phyloP scores from a whole-genome alignment of 2,888 invertebrate genomes.

The Rhopalosiphum nymphaeae region DNA sequence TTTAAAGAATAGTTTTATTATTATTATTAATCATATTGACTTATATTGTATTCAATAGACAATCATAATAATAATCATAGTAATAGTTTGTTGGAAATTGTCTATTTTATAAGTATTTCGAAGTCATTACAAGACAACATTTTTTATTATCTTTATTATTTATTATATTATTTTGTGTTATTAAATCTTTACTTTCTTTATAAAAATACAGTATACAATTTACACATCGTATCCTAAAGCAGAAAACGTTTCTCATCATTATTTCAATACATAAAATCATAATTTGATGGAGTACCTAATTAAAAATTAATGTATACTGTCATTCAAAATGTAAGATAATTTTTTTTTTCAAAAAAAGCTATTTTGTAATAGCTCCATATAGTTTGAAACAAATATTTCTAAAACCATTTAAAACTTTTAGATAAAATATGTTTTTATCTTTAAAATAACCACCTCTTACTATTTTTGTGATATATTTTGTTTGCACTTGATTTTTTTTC shows the following conservation, averaged over 20 bases:
- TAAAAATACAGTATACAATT: background rate
- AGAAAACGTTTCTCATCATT: background rate
- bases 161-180: background rate
- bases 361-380: background rate
- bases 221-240: background rate
- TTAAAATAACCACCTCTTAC: background rate
- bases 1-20: no score
- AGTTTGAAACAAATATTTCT: background rate
- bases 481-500: background rate
- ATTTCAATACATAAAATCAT: background rate
- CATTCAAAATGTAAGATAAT: background rate
- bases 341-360: background rate
- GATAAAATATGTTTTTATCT: background rate
- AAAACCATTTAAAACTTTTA: background rate
- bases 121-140: no score
- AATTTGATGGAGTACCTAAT: background rate
- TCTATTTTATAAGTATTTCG: no score
- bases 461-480: background rate
- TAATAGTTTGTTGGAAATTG: no score
- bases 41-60: no score
- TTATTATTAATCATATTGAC: no score
- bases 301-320: background rate
- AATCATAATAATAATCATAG: no score
- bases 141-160: background rate
- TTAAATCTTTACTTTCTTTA: background rate